Conservation (phyloP, 2,113 vertebrate genomes). For the Atrichornis clamosus region DNA sequence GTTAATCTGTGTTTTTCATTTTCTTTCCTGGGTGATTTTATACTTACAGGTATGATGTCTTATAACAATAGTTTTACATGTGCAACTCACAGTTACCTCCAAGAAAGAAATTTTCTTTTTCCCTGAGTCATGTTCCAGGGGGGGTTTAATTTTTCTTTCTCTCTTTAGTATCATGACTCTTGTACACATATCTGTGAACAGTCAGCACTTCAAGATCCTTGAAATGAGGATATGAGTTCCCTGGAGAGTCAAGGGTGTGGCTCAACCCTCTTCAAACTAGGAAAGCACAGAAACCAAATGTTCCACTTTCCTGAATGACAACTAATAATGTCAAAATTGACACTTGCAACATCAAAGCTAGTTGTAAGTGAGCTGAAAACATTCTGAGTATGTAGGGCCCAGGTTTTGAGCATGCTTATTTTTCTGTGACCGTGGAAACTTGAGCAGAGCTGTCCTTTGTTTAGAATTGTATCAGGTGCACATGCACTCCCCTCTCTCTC, state of each 20-base stretch:
- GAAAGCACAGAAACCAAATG: background rate
- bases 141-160: background rate
- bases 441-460: background rate
- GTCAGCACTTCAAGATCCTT: background rate
- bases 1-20: background rate
- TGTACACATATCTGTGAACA: fast-evolving
- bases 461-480: background rate
- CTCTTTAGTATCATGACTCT: background rate
- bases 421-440: background rate
- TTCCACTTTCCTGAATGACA: background rate
- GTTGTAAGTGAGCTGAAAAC: background rate
- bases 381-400: fast-evolving
- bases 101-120: background rate
- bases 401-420: background rate
- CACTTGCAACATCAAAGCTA: background rate
- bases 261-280: background rate
- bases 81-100: background rate
- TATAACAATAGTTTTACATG: background rate
- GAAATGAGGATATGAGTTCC: background rate
- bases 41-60: background rate
- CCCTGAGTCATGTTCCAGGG: background rate
- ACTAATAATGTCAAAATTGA: background rate
- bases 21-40: background rate
- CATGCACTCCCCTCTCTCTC: background rate
- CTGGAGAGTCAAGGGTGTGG: background rate